Evolutionary conservation across 2,113 vertebrate genomes (phyloP).

Genomic region (Phasianus colchicus): DNA sequence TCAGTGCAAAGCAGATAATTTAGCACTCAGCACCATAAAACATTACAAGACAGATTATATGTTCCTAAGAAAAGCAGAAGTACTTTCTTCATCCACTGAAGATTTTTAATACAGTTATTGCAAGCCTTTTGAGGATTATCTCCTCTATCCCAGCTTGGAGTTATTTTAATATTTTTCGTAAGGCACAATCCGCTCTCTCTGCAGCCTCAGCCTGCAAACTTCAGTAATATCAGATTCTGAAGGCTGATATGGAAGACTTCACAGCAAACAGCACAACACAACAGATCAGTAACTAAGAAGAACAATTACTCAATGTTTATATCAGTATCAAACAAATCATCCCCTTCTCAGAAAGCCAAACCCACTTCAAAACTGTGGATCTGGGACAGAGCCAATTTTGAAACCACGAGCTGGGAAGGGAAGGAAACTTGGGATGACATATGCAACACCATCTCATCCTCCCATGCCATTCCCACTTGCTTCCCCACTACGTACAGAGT

Average conservation of each 20-base stretch:
- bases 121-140: conserved; percentile 2
- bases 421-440: neutral
- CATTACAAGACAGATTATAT: neutral
- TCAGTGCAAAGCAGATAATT: neutral
- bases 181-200: neutral
- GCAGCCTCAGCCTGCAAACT: neutral
- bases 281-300: neutral
- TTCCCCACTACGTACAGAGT: neutral
- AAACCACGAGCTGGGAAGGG: neutral
- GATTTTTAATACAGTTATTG: neutral
- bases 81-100: neutral
- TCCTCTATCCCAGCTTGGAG: conserved; percentile 1
- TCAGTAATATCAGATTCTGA: neutral
- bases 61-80: neutral
- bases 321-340: neutral
- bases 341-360: neutral
- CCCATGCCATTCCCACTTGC: neutral
- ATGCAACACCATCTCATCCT: neutral
- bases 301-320: neutral
- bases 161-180: neutral
- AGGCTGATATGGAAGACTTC: neutral
- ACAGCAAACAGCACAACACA: neutral
- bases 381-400: neutral
- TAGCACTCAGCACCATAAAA: neutral
- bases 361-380: neutral